These are phyloP conservation scores for Oryzias dopingdopingensis DNA, from an alignment of 2,797 vertebrate genomes.

Conservation along the genomic window DNA sequence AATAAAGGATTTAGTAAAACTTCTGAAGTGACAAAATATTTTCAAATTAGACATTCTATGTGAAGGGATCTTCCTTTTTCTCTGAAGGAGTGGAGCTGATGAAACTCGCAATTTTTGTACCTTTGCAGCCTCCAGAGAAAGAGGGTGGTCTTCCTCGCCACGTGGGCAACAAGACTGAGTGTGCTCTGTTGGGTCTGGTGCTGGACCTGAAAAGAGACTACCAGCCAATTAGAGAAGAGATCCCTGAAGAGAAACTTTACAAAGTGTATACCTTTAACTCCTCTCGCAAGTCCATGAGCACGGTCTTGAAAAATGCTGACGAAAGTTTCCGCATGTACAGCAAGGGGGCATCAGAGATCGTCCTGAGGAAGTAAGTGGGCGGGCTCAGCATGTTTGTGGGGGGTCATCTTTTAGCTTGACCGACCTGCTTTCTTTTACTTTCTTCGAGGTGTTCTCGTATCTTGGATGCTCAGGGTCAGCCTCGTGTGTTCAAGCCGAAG, in stretches of 20 bases:
- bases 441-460: constrained; percentile 86
- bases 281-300: constrained; percentile 96
- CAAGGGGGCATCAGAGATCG: constrained; percentile 96
- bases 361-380: constrained; percentile 87
- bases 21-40: no score
- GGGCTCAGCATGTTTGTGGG: no score
- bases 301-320: constrained; percentile 81
- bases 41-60: no score
- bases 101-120: no score
- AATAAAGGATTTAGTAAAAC: no score
- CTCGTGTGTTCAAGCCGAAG: constrained; percentile 83
- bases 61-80: no score
- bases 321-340: constrained; percentile 95
- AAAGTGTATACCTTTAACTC: constrained; percentile 99
- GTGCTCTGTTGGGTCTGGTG: constrained; percentile 89
- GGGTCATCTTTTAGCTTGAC: background rate
- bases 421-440: background rate
- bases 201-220: constrained; percentile 91
- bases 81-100: no score
- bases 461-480: constrained; percentile 83
- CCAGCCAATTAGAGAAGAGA: constrained; percentile 88
- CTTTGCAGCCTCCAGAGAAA: constrained; percentile 87
- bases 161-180: constrained; percentile 98
- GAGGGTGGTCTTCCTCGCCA: constrained; percentile 94
- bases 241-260: constrained; percentile 93